Percentiles rank a stretch among this genome's conserved stretches.
These are phyloP conservation scores for Drosophila melanocephala DNA, from an alignment of 2,888 invertebrate genomes.

Conservation along the genomic window DNA sequence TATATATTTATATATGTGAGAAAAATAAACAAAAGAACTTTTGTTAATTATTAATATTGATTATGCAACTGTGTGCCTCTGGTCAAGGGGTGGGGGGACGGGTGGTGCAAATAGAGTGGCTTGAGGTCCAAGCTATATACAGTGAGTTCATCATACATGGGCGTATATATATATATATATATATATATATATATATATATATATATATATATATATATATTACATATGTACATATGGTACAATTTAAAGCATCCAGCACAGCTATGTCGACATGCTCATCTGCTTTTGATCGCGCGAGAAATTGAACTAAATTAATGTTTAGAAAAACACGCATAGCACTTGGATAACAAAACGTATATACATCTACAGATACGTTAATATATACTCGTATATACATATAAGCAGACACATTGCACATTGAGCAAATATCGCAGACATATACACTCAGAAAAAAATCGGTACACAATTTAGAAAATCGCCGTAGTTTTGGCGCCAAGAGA, in stretches of 20 bases:
- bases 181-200: conserved; percentile 13
- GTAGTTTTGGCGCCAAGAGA: background rate
- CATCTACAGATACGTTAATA: conserved; percentile 10
- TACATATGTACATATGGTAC: conserved; percentile 44
- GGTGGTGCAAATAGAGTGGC: background rate
- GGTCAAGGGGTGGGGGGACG: background rate
- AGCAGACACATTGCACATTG: conserved; percentile 22
- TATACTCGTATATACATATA: background rate
- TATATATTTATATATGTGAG: conserved; percentile 5
- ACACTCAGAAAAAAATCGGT: background rate
- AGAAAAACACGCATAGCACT: conserved; percentile 72
- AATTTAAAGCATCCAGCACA: conserved; percentile 52
- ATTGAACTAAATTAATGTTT: conserved; percentile 80
- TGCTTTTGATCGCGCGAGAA: conserved; percentile 79
- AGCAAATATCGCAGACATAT: conserved; percentile 27
- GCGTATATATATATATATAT: conserved; percentile 8
- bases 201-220: conserved; percentile 10
- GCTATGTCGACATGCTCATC: conserved; percentile 72
- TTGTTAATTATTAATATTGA: conserved; percentile 77
- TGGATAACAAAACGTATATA: conserved; percentile 23
- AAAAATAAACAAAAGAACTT: conserved; percentile 71
- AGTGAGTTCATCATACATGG: conserved; percentile 55
- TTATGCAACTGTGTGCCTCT: conserved; percentile 60
- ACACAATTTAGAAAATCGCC: background rate
- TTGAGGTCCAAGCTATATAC: conserved; percentile 3